Evolutionary conservation across 1,140 invertebrate genomes (phyloP), one percentile per base, ranked within the genome.

Genomic region (Eriosoma lanigerum): DNA sequence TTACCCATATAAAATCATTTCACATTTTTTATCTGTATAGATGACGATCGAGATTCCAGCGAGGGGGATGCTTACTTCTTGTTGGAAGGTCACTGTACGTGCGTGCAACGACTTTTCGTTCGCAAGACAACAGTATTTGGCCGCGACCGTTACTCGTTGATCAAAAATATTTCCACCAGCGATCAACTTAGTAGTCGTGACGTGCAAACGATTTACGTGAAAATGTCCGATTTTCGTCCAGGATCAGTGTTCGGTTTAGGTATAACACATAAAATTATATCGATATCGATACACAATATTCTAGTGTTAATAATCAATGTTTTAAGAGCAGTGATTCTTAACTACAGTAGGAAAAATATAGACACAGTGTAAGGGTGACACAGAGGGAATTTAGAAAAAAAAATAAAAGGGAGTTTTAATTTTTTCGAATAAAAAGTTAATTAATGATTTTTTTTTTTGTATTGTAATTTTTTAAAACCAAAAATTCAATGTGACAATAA

Each of bases 231-330:
- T 19, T 15, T 78, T 1, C 32, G 56, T 0, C 56, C 75, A 0
- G 75, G 75, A 15, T 78, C 75, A 10, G 75, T 62, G 21, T 78
- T 78, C 17, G 21, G 38, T 10, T 17, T 78, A 9, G 75, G 75
- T 78, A 13, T 44, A 32, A n/a, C 15, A 8, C 17, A 19, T 32
- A 38, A 38, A 38, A 38, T 38, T 38, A 38, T 38, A 38, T 4
- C 3, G 8, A 38, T 38, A 3, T 38, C 32, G 32, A 8, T 38
- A 8, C 8, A 38, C 32, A 3, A 38, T 38, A 38, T 38, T 38
- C 3, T 38, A 38, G 32, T 38, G 3, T 38, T 38, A 8, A n/a
- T n/a, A n/a, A n/a, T 3, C 8, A 8, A 38, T 8, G 32, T 38
- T 38, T 38, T 38, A n/a, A 38, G 32, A 38, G 8, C 32, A 38